Conservation (phyloP, 2,113 vertebrate species). For the Micronycteris hirsuta region DNA sequence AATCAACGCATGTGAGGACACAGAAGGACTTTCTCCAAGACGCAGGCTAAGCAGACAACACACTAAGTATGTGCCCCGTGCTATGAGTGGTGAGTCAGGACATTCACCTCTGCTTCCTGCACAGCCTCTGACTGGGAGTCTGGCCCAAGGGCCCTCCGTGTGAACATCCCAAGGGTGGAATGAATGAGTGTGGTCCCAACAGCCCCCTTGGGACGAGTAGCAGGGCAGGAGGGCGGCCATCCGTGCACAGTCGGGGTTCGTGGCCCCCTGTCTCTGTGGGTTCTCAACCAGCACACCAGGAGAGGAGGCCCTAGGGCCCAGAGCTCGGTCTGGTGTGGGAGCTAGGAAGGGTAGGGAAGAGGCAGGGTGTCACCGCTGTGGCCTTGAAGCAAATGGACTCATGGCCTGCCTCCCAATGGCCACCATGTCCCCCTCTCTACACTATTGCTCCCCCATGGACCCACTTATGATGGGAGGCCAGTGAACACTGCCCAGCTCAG, state of each 20-base stretch:
- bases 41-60: no score
- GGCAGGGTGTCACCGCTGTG: neutral
- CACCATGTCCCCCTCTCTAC: neutral
- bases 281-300: no score
- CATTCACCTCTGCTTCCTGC: no score
- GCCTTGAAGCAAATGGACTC: neutral
- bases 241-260: accelerated
- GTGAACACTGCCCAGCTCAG: neutral
- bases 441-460: neutral
- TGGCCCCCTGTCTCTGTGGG: no score
- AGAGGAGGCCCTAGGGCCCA: neutral
- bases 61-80: no score
- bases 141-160: no score
- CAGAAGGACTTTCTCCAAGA: no score
- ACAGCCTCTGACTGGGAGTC: no score
- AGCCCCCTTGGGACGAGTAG: neutral
- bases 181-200: no score
- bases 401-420: neutral
- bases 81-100: no score
- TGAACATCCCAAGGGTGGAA: no score
- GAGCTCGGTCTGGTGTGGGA: neutral
- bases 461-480: neutral
- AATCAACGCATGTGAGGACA: neutral
- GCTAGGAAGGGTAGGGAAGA: neutral
- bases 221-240: no score